Percentiles rank a stretch among this genome's conserved stretches.
These are phyloP conservation scores for Tinea pellionella DNA, from an alignment of 2,888 invertebrate species.

Conservation along the genomic window DNA sequence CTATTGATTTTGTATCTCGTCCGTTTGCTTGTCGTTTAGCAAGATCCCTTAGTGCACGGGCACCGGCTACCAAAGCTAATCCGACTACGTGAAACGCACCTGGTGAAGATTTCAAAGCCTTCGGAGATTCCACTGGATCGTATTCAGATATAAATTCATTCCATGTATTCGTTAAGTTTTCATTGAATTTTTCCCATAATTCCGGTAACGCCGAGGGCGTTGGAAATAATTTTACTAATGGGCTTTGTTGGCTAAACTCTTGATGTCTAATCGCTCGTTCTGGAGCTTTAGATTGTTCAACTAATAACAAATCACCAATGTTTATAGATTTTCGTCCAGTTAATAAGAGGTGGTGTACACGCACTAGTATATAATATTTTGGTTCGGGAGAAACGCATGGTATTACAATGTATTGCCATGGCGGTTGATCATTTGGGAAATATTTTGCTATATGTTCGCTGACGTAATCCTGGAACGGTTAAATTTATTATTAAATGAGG, in stretches of 20 bases:
- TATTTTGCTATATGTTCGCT: constrained; percentile 83
- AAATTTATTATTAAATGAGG: not conserved
- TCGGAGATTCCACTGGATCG: constrained; percentile 80
- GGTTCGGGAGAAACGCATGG: constrained; percentile 66
- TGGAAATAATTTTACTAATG: constrained; percentile 65
- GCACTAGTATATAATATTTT: constrained; percentile 75
- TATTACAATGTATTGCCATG: constrained; percentile 85
- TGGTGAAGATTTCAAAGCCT: constrained; percentile 70
- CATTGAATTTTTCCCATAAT: constrained; percentile 74
- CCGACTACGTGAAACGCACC: constrained; percentile 72
- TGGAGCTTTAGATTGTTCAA: constrained; percentile 55
- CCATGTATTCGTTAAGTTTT: constrained; percentile 79
- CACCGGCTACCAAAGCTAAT: constrained; percentile 72
- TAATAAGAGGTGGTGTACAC: constrained; percentile 81
- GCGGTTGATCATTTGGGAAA: constrained; percentile 76
- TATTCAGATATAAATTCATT: constrained; percentile 83
- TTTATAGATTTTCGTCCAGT: constrained; percentile 77
- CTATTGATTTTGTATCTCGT: constrained; percentile 46
- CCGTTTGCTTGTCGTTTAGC: constrained; percentile 58
- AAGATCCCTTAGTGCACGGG: constrained; percentile 73
- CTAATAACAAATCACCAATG: constrained; percentile 78
- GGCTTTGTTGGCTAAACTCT: constrained; percentile 48
- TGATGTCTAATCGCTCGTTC: constrained; percentile 36
- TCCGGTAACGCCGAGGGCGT: constrained; percentile 73
- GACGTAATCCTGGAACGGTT: constrained; percentile 74